Evolutionary conservation across 2,113 vertebrate genomes (phyloP).

Genomic region (Peromyscus californicus): DNA sequence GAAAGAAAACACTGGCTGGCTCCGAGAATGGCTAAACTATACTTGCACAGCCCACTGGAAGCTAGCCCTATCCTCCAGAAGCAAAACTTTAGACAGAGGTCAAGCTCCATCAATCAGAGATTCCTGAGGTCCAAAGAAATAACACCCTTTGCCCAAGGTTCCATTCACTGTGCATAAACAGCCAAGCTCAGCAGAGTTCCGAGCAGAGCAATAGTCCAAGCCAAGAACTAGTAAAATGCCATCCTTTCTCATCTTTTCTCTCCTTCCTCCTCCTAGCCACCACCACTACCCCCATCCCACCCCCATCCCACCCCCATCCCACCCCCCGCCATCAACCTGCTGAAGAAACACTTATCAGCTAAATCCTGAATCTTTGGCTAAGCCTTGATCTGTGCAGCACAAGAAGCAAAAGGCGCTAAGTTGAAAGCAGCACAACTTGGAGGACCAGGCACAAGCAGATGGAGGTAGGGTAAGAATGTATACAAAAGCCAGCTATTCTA

Average conservation of each 20-base stretch:
- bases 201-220: constrained; percentile 17
- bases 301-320: too few relatives aligned
- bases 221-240: not conserved
- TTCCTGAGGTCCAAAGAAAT: constrained; percentile 51
- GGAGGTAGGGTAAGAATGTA: not conserved
- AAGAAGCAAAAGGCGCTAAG: not conserved
- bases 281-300: too few relatives aligned
- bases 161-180: not conserved
- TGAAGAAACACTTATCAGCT: constrained; percentile 8
- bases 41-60: constrained; percentile 12
- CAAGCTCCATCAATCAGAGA: constrained; percentile 18
- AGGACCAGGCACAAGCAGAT: constrained; percentile 22
- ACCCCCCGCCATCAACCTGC: not conserved
- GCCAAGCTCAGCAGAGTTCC: constrained; percentile 19
- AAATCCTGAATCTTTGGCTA: not conserved
- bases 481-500: not conserved
- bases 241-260: constrained; percentile 7
- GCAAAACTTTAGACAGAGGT: constrained; percentile 61
- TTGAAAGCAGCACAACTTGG: constrained; percentile 17
- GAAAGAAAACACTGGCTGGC: not conserved
- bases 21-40: constrained; percentile 52
- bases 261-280: constrained; percentile 9
- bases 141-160: constrained; percentile 53
- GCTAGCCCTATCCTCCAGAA: constrained; percentile 50
- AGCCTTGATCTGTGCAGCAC: not conserved